Base-by-base conservation (phyloP, 2,113 vertebrate species). In the Nothobranchius furzeri region DNA sequence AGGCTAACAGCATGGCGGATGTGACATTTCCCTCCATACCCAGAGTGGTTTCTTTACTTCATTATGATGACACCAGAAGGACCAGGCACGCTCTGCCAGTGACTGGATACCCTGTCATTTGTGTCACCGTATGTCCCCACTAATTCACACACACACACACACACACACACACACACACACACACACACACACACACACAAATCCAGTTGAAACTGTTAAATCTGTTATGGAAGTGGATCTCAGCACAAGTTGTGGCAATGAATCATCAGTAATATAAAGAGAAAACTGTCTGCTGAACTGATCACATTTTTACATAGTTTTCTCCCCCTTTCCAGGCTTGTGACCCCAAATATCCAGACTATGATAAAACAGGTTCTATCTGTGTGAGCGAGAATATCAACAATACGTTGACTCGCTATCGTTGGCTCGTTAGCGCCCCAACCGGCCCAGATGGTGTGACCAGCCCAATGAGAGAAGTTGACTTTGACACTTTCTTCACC, bases 401-500 rank as follows among this genome's bases (percentile, higher is more conserved):
- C 48, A 90, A 98, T 65, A 96, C 96, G 0, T 80, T 97, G 71
- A 98, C 95, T 4, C 92, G 8, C 6, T 99, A 98, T 82, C 92
- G 96, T 37, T 99, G 96, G 97, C 93, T 98, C 7, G 91, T 94
- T 0, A 96, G 96, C 1, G 96, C 96, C 37, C 96, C 97, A 15
- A 87, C 93, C 0, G 92, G 96, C 52, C 82, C 89, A 0, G 95
- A 97, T 8, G 95, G 96, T 0, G 95, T 99, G 51, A 96, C 96
- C 61, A 96, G 95, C 81, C 95, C 96, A 9, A 95, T 99, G 96
- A 93, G 90, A 65, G 97, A 99, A 67, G 90, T 95, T 12, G 96
- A 98, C 87, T 96, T 96, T 12, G 92, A 99, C 68, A 98, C 97
- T 20, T 99, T 98, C 89, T 98, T 99, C 81, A 97, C 96, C 1